phyloP scores from a whole-genome alignment of 23 tunicate species.

The Trididemnum clinides region DNA sequence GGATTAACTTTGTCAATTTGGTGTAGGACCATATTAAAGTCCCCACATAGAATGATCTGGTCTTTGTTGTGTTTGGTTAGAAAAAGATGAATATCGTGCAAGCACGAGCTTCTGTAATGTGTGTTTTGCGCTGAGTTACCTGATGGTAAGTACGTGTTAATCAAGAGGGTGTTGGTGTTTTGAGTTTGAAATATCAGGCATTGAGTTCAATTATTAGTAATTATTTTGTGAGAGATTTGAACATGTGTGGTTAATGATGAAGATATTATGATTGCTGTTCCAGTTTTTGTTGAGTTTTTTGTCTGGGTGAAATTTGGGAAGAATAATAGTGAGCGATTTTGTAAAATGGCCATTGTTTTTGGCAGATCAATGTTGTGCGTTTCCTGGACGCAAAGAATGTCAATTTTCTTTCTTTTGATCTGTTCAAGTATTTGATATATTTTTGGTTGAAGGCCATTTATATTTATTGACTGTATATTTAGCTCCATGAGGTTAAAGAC shows the following conservation, averaged over 20 bases:
- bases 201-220: neutral
- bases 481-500: too few relatives aligned
- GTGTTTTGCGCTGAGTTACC: neutral
- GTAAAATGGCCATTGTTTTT: too few relatives aligned
- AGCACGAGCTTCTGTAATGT: neutral
- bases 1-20: neutral
- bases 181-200: neutral
- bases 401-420: neutral
- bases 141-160: neutral
- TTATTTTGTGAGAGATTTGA: neutral
- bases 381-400: neutral
- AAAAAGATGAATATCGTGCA: neutral
- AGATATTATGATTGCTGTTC: neutral
- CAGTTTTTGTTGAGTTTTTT: neutral
- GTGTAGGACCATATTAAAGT: neutral
- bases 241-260: neutral
- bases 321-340: neutral
- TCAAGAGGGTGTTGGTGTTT: neutral
- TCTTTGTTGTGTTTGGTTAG: neutral
- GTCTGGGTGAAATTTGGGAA: neutral
- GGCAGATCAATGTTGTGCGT: neutral
- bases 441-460: too few relatives aligned
- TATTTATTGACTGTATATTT: too few relatives aligned
- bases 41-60: neutral
- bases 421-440: neutral